Base-by-base conservation (phyloP, 2,888 invertebrate species). In the Epistrophe grossulariae region DNA sequence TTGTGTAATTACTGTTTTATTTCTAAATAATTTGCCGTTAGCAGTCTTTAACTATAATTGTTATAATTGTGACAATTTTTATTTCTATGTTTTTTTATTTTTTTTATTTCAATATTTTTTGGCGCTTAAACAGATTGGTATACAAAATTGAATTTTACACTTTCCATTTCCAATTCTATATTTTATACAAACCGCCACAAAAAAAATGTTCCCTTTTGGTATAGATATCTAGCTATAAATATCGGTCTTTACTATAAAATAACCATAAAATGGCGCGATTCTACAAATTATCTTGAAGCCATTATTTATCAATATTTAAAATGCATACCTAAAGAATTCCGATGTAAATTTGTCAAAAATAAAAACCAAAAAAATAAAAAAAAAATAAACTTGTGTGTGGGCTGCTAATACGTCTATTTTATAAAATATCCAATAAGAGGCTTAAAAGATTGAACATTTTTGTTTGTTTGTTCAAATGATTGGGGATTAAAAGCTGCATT, bases 371-470 rank as follows among this genome's bases (percentile, higher is more conserved):
- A n/a, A n/a, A n/a, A n/a, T n/a, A n/a, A n/a, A 13, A 40, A 60
- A 15, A 40, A 40, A 24, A 1, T 1, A 8, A 52, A 8, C 62
- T 43, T 31, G 17, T 48, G 62, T 64, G 64, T 64, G 64, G 64
- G 64, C 64, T 45, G 45, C 64, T 64, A 64, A 45, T 68, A 50
- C 50, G 68, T 50, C 50, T 68, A 19, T 68, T 68, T 68, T 35
- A 68, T 68, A 68, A 50, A 68, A 50, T 24, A 68, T 50, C 50
- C 50, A 50, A 50, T 68, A 68, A 68, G 68, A 68, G 35, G 68
- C 35, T 68, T 68, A 68, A 35, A 8, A 31, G 66, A 66, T 24
- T 66, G n/a, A 31, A 68, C 68, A 68, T 68, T 50, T 50, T 68
- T 19, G 35, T 68, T n/a, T 35, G 10, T n/a, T 57, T 57, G 31